A percentile compares a stretch with the other conserved stretches of the same genome.
phyloP scores from a whole-genome alignment of 2,888 invertebrate species.

The Acanthosoma haemorrhoidale region DNA sequence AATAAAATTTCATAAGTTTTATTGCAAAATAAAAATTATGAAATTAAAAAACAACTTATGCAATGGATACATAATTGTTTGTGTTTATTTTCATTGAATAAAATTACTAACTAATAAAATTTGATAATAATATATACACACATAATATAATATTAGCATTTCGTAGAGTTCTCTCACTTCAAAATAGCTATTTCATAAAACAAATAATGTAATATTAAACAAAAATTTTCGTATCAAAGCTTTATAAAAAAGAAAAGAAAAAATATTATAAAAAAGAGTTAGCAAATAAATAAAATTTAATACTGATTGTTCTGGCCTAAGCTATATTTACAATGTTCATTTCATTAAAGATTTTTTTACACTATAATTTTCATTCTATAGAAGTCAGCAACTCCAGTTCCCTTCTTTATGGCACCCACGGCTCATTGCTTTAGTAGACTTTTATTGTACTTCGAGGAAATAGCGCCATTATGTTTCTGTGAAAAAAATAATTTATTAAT shows the following conservation, averaged over 20 bases:
- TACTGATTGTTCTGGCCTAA: conserved; percentile 9
- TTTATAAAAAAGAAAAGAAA: not conserved
- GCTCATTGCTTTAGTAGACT: conserved; percentile 13
- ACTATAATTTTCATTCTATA: not conserved
- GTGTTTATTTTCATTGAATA: not conserved
- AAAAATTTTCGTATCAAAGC: not conserved
- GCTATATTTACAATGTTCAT: conserved; percentile 9
- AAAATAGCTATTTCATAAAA: not conserved
- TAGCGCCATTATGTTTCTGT: not conserved
- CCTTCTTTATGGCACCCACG: conserved; percentile 17
- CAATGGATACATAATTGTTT: not conserved
- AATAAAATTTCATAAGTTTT: not conserved
- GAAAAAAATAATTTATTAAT: not conserved
- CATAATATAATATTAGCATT: not conserved
- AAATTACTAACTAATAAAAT: no score
- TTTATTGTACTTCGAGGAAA: not conserved
- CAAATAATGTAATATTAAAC: not conserved
- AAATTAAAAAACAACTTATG: not conserved
- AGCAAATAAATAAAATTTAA: conserved; percentile 15
- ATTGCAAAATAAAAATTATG: not conserved
- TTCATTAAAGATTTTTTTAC: not conserved
- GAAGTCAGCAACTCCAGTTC: not conserved
- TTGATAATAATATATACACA: no score
- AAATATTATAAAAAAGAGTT: not conserved
- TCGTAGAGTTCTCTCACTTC: not conserved